Percentiles rank a stretch among this genome's conserved stretches.
Conservation (phyloP, 2,888 invertebrate genomes). For the Drosophila kokeensis region DNA sequence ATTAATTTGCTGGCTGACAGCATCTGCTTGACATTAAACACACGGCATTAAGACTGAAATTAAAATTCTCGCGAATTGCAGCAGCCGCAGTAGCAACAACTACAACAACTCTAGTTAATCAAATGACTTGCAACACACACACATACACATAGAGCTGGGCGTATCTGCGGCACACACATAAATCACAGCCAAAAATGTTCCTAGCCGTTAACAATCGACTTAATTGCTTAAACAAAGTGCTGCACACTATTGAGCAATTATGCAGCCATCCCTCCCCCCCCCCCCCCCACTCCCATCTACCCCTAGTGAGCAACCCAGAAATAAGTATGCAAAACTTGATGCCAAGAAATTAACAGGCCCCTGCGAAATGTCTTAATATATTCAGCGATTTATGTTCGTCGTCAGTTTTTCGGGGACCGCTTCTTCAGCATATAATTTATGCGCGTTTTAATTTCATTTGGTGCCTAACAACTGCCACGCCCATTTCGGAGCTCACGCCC, state of each 20-base stretch:
- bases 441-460: constrained; percentile 80
- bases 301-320: background rate
- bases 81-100: constrained; percentile 32
- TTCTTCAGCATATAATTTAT: constrained; percentile 71
- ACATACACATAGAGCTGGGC: constrained; percentile 1
- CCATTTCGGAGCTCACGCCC: constrained; percentile 19
- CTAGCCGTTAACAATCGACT: constrained; percentile 23
- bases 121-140: constrained; percentile 60
- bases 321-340: constrained; percentile 65
- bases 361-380: constrained; percentile 75
- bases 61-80: constrained; percentile 68
- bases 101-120: constrained; percentile 69
- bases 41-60: constrained; percentile 55
- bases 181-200: constrained; percentile 56
- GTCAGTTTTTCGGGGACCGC: constrained; percentile 28
- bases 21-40: constrained; percentile 71
- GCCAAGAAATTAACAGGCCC: constrained; percentile 53
- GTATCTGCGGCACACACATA: constrained; percentile 48
- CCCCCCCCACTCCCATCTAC: background rate
- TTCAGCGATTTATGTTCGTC: constrained; percentile 63
- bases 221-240: constrained; percentile 76
- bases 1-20: constrained; percentile 72
- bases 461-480: constrained; percentile 78
- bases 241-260: constrained; percentile 77
- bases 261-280: constrained; percentile 37